Conservation (phyloP, 1,140 invertebrate genomes). For the Pachyrhynchus sulphureomaculatus region DNA sequence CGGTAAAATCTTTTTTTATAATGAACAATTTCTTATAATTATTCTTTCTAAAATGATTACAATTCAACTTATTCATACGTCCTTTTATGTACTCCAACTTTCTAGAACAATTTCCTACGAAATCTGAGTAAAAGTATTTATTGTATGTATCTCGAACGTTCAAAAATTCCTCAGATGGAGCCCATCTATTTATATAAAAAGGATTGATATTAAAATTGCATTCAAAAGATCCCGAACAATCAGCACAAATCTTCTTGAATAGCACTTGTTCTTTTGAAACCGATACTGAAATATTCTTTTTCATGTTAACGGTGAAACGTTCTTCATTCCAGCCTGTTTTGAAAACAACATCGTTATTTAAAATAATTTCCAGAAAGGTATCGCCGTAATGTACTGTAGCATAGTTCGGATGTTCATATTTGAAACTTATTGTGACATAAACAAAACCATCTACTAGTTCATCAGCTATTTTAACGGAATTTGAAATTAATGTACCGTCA, state of each 20-base stretch:
- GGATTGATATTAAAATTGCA: slow-evolving; percentile 16
- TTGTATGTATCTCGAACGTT: slow-evolving; percentile 25
- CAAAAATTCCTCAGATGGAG: slow-evolving; percentile 13
- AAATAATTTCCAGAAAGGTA: background rate
- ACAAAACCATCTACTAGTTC: slow-evolving; percentile 33
- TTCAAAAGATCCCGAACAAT: slow-evolving; percentile 9
- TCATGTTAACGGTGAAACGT: slow-evolving; percentile 11
- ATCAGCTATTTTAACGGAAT: slow-evolving; percentile 7
- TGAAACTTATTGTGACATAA: slow-evolving; percentile 23
- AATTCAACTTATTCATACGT: slow-evolving; percentile 7
- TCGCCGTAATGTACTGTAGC: slow-evolving; percentile 26
- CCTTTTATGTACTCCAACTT: slow-evolving; percentile 15
- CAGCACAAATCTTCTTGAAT: slow-evolving; percentile 19
- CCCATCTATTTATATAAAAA: slow-evolving; percentile 4
- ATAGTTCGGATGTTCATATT: slow-evolving; percentile 35
- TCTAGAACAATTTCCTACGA: slow-evolving; percentile 24
- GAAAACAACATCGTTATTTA: slow-evolving; percentile 14
- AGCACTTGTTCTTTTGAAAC: slow-evolving; percentile 8
- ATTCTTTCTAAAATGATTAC: slow-evolving; percentile 21
- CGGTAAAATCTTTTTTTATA: slow-evolving; percentile 28
- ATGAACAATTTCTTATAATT: slow-evolving; percentile 29
- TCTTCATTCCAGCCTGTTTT: background rate
- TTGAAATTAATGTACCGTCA: slow-evolving; percentile 30
- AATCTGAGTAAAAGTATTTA: slow-evolving; percentile 27
- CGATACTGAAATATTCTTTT: background rate